Evolutionary conservation across 2,888 invertebrate genomes (phyloP), one percentile per base, ranked within the genome.

Genomic region (Stenichneumon culpator): DNA sequence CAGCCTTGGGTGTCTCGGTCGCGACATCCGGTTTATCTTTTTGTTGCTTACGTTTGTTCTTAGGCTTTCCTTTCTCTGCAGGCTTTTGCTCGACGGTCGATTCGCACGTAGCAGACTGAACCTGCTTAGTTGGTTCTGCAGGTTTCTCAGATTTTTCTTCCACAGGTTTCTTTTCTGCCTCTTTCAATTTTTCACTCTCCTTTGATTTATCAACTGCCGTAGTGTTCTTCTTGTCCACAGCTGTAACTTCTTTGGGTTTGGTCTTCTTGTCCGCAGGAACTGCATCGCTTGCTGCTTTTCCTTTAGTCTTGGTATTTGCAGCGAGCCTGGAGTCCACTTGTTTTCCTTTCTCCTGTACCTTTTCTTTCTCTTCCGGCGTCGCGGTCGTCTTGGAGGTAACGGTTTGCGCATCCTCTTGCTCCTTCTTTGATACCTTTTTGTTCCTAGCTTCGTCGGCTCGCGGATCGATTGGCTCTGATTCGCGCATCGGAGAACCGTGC

Each of bases 1-100:
- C 93, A 93, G 83, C 95, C 95, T 89, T 93, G 92, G 1, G 94
- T 94, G 85, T 90, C 92, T 78, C 94, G 93, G 16, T 94, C 92
- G 72, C 93, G 90, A 69, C 77, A 87, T 77, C 88, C 91, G 65
- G 79, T 19, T 82, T 77, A 63, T 74, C 70, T 44, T 75, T 82
- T 5, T 57, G 67, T 11, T 57, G 67, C 44, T 67, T 86, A 65
- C 65, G 79, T 77, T 86, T 86, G 19, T 67, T 79, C 52, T 86
- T 79, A 9, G 79, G 39, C 14, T 80, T 83, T 65, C 67, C 82
- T 72, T 85, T 82, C 16, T 47, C 78, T 9, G 22, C 72, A 16
- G 73, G n/a, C n/a, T 68, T 82, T 32, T 69, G 11, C 22, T 60
- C 47, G 5, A 44, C 60, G 11, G 50, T 22, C 19, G 77, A 44